Evolutionary conservation across 2,113 vertebrate species (phyloP), one percentile per base, ranked within the genome.

Genomic region (Reinhardtius hippoglossoides): DNA sequence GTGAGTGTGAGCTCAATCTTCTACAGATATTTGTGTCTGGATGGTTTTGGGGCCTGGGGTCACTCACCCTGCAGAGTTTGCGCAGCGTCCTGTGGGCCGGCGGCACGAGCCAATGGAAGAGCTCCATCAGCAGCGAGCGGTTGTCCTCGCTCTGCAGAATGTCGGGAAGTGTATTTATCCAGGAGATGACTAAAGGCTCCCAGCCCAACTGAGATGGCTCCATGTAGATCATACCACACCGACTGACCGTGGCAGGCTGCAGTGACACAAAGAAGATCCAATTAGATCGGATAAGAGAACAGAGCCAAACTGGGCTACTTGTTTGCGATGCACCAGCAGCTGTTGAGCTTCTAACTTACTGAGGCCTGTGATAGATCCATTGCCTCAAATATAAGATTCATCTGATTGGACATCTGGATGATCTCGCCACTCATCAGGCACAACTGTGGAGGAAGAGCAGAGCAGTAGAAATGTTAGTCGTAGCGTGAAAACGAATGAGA

Each of bases 401-500:
- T 99, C 78, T 96, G 95, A 92, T 71, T 94, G 21, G 97, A 98
- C 97, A 99, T 98, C 48, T 98, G 97, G 86, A 99, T 99, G 84
- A 99, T 98, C 94, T 99, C 97, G 57, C 98, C 98, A 89, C 97
- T 99, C 97, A 99, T 99, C 84, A 99, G 92, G 78, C 97, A 99
- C 84, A 99, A 93, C 97, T 98, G 91, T 74, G 18, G 21, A 56
- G 35, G n/a, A 67, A 81, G 62, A 67, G 26, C 20, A 42, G 42
- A 57, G 21, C 4, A 56, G 74, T 27, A 54, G 48, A 58, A 0
- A 12, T 59, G 0, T 23, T 5, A 12, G 0, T 57, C 18, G 20
- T 14, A 6, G 5, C 9, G 2, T 58, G 8, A 60, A 5, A 24
- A 44, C 52, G 23, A 23, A 42, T 42, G 9, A 10, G 10, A 42